Base-by-base conservation (phyloP, 1,140 invertebrate genomes). In the Diabrotica virgifera region DNA sequence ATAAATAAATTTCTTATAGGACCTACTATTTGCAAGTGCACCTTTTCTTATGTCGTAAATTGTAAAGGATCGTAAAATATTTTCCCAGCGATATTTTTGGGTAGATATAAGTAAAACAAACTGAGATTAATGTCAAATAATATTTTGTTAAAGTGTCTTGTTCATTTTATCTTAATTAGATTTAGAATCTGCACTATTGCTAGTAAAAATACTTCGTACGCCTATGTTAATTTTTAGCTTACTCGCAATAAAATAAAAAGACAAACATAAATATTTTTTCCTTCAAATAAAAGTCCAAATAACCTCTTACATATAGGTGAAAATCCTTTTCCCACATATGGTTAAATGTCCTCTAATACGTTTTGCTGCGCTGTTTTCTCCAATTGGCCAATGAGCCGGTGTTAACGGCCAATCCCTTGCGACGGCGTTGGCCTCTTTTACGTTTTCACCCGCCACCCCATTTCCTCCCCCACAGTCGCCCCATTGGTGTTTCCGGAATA, bases 351-450 rank as follows among this genome's bases (percentile, higher is more conserved):
- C 35, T 57, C 12, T 57, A n/a, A 69, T 68, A 72, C 70, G 69
- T 68, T 62, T 62, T 59, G 62, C 65, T 67, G 64, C 50, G 53
- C 52, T 54, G 37, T 13, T 24, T n/a, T 38, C 62, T 54, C 13
- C 60, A 14, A 75, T 75, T 75, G 72, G 74, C 62, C 59, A 60
- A 51, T 36, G 61, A 38, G 14, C 51, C n/a, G 52, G 52, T 71
- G 67, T 72, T 71, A 70, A 70, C 59, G 71, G 67, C 74, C 74
- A 75, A 75, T 75, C 54, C 59, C 62, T 58, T 14, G 59, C 6
- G 24, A 37, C 55, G 68, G 13, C 35, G 70, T 68, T 72, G 66
- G 65, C 70, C 70, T 72, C 68, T 70, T 72, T 71, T 63, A 57
- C 37, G 38, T 52, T 37, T 40, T 38, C 65, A 55, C 62, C 58